Conservation (phyloP, 2,113 vertebrate genomes). For the Atherinomorus stipes region DNA sequence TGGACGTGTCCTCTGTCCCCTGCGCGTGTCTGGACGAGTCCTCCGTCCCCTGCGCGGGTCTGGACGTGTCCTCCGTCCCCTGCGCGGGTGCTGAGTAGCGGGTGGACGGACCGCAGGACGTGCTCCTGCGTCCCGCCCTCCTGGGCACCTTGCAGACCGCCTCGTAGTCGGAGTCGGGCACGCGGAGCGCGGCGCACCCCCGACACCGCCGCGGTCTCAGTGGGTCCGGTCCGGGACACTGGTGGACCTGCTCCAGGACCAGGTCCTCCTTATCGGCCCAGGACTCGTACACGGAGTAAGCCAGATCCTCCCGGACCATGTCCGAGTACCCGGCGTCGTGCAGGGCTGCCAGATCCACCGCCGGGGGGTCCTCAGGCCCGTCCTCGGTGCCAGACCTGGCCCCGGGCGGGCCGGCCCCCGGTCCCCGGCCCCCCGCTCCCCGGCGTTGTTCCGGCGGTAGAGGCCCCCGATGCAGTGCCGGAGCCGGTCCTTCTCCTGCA, state of each 20-base stretch:
- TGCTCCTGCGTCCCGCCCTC: conserved; percentile 85
- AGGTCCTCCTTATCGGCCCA: conserved; percentile 91
- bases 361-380: conserved; percentile 58
- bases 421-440: conserved; percentile 42
- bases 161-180: conserved; percentile 93
- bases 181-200: conserved; percentile 87
- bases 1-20: no score
- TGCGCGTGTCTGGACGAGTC: no score
- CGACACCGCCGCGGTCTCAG: conserved; percentile 86
- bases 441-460: conserved; percentile 87
- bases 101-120: conserved; percentile 83
- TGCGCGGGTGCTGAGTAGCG: no score
- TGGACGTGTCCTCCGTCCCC: no score
- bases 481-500: conserved; percentile 93
- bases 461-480: conserved; percentile 89
- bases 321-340: conserved; percentile 85
- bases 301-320: conserved; percentile 91
- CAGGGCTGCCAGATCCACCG: conserved; percentile 83
- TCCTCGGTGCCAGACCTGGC: conserved; percentile 16
- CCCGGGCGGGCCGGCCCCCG: conserved; percentile 29
- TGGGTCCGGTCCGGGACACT: conserved; percentile 79
- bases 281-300: conserved; percentile 90
- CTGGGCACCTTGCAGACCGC: conserved; percentile 93
- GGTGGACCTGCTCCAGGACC: conserved; percentile 67
- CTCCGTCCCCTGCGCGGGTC: no score